Base-by-base conservation (phyloP, 2,888 invertebrate species). In the Polyploca ridens region DNA sequence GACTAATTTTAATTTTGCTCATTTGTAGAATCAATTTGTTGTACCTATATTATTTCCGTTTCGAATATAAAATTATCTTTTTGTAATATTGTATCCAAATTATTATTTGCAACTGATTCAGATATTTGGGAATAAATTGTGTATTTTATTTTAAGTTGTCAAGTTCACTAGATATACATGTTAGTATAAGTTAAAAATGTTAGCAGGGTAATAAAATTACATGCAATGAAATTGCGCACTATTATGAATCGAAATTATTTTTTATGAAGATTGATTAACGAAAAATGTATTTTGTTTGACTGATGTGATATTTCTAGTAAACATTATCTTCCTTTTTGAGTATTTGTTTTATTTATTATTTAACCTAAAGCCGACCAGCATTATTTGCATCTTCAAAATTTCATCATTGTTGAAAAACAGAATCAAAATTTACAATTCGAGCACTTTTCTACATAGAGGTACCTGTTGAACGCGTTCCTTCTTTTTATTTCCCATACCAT, bases 391-490 rank as follows among this genome's bases (percentile, higher is more conserved):
- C 27, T 27, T 27, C 27, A 2, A 2, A 27, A 27, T 27, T 27
- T 27, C 27, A 27, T 27, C 27, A n/a, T n/a, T n/a, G n/a, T 27
- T 27, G 54, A 3, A 19, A 16, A 54, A 10, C 10, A 19, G 10
- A 19, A 54, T 19, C 19, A 3, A 54, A 49, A 19, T 54, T 10
- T 19, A 19, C 0, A 54, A 54, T 54, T 19, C 10, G 54, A 54
- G 10, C 82, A 82, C 83, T 86, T 88, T 75, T 78, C 67, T n/a
- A 10, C 71, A 5, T 77, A 72, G 73, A 83, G 73, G 87, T 93
- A 93, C 93, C 93, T 93, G 93, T 93, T 94, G 93, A 93, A 75
- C 86, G 78, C 79, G 79, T 76, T 69, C 83, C 88, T 83, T 88
- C 90, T 91, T 91, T 93, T 93, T 91, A 88, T 88, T 77, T 84